These are phyloP conservation scores for Myzus persicae DNA, from an alignment of 1,140 invertebrate species.

Conservation along the genomic window DNA sequence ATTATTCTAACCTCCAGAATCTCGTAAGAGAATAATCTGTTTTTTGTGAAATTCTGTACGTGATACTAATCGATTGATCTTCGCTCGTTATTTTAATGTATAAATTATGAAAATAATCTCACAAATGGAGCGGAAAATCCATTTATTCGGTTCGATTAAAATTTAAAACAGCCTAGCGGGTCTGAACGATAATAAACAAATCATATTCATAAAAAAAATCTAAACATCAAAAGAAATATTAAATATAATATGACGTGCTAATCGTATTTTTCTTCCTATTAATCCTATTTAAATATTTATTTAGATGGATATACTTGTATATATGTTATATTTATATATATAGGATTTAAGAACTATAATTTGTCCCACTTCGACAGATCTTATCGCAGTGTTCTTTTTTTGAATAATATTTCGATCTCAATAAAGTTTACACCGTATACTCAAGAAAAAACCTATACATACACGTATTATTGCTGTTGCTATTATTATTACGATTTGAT, in stretches of 20 bases:
- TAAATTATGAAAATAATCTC: conserved; percentile 7
- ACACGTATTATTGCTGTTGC: not conserved
- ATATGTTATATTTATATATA: not conserved
- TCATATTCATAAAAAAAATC: not conserved
- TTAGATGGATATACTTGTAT: not conserved
- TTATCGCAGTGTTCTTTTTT: not conserved
- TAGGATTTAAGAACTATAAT: not conserved
- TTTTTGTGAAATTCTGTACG: not conserved
- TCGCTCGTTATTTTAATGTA: not conserved
- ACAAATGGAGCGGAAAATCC: not conserved
- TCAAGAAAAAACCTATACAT: not conserved
- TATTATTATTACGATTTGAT: not conserved
- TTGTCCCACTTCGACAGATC: not conserved
- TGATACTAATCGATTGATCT: not conserved
- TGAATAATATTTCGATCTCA: not conserved
- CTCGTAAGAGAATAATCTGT: not conserved
- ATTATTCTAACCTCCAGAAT: not conserved
- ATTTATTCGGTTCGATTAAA: conserved; percentile 12
- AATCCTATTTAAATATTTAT: not conserved
- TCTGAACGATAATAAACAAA: not conserved
- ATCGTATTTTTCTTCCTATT: not conserved
- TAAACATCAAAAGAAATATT: not conserved
- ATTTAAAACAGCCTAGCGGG: not conserved
- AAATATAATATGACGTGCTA: not conserved
- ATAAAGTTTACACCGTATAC: not conserved